Percentiles rank a stretch among this genome's conserved stretches.
Evolutionary conservation across 2,113 vertebrate species (phyloP).

Genomic region (Emydocephalus ijimae): DNA sequence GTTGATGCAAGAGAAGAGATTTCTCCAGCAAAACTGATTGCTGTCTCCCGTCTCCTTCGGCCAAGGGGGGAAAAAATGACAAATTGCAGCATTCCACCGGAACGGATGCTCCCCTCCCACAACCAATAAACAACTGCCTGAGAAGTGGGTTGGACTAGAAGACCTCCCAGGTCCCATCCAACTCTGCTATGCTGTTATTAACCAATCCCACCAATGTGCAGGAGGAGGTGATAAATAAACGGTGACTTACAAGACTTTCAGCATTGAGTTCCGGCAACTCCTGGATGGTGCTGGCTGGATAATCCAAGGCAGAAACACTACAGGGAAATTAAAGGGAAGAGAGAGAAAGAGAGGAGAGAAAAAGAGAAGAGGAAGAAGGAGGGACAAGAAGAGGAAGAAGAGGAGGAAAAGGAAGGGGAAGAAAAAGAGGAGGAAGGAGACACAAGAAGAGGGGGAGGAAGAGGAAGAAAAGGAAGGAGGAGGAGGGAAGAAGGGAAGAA

Average conservation of each 20-base stretch:
- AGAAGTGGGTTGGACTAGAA: neutral
- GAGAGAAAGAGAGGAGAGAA: too few species aligned
- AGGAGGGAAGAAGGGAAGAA: too few species aligned
- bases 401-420: too few species aligned
- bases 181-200: neutral
- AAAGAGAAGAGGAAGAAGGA: too few species aligned
- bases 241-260: conserved; percentile 87
- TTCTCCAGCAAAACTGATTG: conserved; percentile 96
- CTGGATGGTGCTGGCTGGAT: conserved; percentile 83
- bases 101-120: neutral
- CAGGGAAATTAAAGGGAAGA: conserved; percentile 28
- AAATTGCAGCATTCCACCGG: neutral
- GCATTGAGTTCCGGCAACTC: conserved; percentile 93
- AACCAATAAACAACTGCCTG: neutral
- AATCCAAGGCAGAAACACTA: conserved; percentile 92
- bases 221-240: neutral
- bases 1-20: conserved; percentile 96
- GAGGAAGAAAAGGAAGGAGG: too few species aligned
- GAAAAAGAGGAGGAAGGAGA: too few species aligned
- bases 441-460: too few species aligned
- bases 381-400: too few species aligned
- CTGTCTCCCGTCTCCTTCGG: conserved; percentile 89
- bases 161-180: neutral
- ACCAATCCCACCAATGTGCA: neutral
- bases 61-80: neutral